Conservation (phyloP, 35 echinoderm and acorn worm genomes). For the Amphiura filiformis region DNA sequence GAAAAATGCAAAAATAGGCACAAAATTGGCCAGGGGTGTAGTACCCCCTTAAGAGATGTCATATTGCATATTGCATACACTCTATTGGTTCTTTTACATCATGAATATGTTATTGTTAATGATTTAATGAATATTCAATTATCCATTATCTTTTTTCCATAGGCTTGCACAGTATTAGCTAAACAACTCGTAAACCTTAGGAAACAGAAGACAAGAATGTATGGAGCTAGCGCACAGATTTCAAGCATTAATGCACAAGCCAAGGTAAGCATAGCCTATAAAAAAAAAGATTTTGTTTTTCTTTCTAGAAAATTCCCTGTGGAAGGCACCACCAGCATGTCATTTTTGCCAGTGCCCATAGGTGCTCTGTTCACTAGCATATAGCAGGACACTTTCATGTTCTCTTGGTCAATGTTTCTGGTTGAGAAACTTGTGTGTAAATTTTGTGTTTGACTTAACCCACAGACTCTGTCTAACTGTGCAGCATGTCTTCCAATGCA, state of each 20-base stretch:
- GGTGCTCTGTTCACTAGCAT: neutral
- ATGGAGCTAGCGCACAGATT: conserved; percentile 77
- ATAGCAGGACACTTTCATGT: neutral
- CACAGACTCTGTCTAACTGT: too few relatives aligned
- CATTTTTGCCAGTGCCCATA: neutral
- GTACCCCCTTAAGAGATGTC: neutral
- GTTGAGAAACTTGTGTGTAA: too few relatives aligned
- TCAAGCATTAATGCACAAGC: conserved; percentile 86
- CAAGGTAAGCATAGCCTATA: conserved; percentile 82
- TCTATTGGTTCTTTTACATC: neutral
- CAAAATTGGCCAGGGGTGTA: too few relatives aligned
- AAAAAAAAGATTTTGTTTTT: too few relatives aligned
- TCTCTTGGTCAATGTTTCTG: neutral
- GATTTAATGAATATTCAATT: neutral
- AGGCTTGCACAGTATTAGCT: conserved; percentile 81
- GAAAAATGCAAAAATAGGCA: too few relatives aligned
- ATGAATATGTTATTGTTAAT: neutral
- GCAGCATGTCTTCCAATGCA: too few relatives aligned
- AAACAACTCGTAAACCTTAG: conserved; percentile 94
- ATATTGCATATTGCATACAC: neutral
- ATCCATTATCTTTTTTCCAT: conserved; percentile 8
- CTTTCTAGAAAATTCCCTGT: too few relatives aligned
- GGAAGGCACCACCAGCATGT: too few relatives aligned
- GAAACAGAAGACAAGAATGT: conserved; percentile 83
- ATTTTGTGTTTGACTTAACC: too few relatives aligned